These are phyloP conservation scores for Lepidostoma basale DNA, from an alignment of 1,140 invertebrate species.

Conservation along the genomic window DNA sequence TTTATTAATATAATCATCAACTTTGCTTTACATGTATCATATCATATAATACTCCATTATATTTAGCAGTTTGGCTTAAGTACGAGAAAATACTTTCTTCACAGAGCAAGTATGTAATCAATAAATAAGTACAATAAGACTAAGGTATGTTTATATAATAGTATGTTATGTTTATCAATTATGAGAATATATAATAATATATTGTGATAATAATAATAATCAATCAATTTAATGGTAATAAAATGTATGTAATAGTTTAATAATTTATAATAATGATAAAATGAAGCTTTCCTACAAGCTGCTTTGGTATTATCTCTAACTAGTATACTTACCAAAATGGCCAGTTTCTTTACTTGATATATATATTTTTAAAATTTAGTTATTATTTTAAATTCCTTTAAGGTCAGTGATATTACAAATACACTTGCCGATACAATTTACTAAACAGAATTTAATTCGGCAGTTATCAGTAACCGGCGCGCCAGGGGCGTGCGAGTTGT, in stretches of 20 bases:
- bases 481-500: slow-evolving; percentile 26
- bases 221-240: slow-evolving; percentile 60
- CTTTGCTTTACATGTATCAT: slow-evolving; percentile 44
- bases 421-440: slow-evolving; percentile 44
- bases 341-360: slow-evolving; percentile 57
- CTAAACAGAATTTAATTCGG: slow-evolving; percentile 44
- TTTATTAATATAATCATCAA: slow-evolving; percentile 40
- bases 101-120: slow-evolving; percentile 42
- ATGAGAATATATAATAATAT: slow-evolving; percentile 47
- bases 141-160: slow-evolving; percentile 47
- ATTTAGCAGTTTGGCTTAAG: slow-evolving; percentile 46
- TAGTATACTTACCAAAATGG: slow-evolving; percentile 61
- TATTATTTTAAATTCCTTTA: slow-evolving; percentile 56
- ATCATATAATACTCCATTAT: slow-evolving; percentile 45
- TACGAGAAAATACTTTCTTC: slow-evolving; percentile 43
- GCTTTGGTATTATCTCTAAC: slow-evolving; percentile 62
- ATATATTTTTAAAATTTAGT: slow-evolving; percentile 48
- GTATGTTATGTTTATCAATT: slow-evolving; percentile 47
- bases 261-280: slow-evolving; percentile 64
- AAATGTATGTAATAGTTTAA: slow-evolving; percentile 64
- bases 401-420: slow-evolving; percentile 56
- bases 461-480: slow-evolving; percentile 39
- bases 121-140: slow-evolving; percentile 46
- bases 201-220: slow-evolving; percentile 49
- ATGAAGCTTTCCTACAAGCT: slow-evolving; percentile 63